Evolutionary conservation across 2,888 invertebrate species (phyloP).

Genomic region (Callyntrura sp.): DNA sequence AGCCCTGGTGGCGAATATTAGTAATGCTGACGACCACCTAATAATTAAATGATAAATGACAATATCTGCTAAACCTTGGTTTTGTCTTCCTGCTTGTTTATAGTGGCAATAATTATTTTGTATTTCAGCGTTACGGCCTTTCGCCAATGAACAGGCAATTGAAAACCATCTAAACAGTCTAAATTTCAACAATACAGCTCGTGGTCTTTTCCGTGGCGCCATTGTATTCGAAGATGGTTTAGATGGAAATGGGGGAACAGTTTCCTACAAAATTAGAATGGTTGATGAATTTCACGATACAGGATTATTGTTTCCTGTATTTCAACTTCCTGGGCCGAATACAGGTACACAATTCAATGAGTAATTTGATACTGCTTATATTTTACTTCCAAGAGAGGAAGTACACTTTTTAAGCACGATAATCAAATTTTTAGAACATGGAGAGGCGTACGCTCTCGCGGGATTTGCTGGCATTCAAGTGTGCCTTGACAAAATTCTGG

Average conservation of each 20-base stretch:
- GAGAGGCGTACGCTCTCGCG: constrained; percentile 75
- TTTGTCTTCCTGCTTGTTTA: no score
- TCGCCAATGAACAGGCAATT: constrained; percentile 80
- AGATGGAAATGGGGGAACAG: background rate
- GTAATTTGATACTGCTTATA: no score
- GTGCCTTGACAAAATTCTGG: constrained; percentile 81
- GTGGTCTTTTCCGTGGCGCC: constrained; percentile 74
- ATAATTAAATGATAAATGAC: no score
- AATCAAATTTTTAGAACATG: constrained; percentile 62
- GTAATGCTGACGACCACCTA: background rate
- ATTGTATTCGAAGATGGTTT: constrained; percentile 82
- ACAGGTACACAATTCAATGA: no score
- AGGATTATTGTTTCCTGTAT: constrained; percentile 77
- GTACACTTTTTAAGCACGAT: no score
- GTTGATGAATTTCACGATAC: constrained; percentile 76
- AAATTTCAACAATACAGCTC: constrained; percentile 71
- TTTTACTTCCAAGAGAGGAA: no score
- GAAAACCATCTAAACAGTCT: constrained; percentile 76
- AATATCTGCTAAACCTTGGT: no score
- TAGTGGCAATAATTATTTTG: background rate
- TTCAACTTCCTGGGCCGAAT: constrained; percentile 83
- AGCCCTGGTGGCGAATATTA: background rate
- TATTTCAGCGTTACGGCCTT: constrained; percentile 79
- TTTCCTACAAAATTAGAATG: constrained; percentile 82
- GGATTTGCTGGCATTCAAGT: constrained; percentile 83